These are phyloP conservation scores for Euproctis similis DNA, from an alignment of 2,888 invertebrate species.

Conservation along the genomic window DNA sequence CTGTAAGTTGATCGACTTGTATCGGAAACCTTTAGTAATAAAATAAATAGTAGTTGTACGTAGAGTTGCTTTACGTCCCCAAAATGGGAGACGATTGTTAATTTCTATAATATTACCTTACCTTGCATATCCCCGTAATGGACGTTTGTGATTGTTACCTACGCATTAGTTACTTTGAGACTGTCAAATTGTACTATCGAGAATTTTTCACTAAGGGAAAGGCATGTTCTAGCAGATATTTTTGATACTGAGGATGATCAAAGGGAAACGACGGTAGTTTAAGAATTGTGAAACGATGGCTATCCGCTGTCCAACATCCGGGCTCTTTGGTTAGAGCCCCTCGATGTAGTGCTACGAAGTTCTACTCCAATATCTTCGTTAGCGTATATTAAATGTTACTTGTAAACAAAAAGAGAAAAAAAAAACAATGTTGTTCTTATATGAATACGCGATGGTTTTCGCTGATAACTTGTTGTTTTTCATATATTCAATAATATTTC, in stretches of 20 bases:
- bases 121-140: slow-evolving; percentile 69
- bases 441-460: slow-evolving; percentile 67
- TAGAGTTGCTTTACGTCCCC: slow-evolving; percentile 60
- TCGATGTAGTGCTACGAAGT: slow-evolving; percentile 16
- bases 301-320: too few relatives aligned
- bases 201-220: slow-evolving; percentile 71
- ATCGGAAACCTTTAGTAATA: slow-evolving; percentile 36
- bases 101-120: slow-evolving; percentile 51
- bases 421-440: slow-evolving; percentile 72
- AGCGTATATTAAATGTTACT: slow-evolving; percentile 68
- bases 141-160: slow-evolving; percentile 71
- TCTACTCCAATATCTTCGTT: slow-evolving; percentile 48
- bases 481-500: slow-evolving; percentile 75
- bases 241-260: slow-evolving; percentile 74
- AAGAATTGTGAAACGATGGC: slow-evolving; percentile 15
- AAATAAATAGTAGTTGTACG: slow-evolving; percentile 53
- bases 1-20: slow-evolving; percentile 45
- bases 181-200: slow-evolving; percentile 72
- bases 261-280: slow-evolving; percentile 65
- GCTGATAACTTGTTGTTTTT: slow-evolving; percentile 74
- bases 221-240: slow-evolving; percentile 74
- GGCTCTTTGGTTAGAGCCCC: background rate
- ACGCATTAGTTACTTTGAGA: slow-evolving; percentile 74
- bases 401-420: slow-evolving; percentile 58
- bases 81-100: slow-evolving; percentile 51